A percentile compares a stretch with the other conserved stretches of the same genome.
Evolutionary conservation across 2,888 invertebrate genomes (phyloP).

Genomic region (Seira sanloemensis): DNA sequence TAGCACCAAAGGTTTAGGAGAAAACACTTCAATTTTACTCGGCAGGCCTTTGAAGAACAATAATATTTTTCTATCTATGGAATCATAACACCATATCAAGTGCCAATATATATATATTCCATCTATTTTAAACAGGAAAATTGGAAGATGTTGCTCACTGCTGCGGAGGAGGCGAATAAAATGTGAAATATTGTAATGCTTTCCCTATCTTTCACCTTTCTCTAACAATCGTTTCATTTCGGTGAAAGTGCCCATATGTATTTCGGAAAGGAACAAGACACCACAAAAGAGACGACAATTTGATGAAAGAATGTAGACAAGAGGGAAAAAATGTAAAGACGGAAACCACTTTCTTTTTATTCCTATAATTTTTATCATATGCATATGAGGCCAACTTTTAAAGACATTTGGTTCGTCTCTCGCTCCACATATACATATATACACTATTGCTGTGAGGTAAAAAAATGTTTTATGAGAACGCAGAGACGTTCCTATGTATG

Average conservation of each 20-base stretch:
- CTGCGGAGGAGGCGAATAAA: neutral
- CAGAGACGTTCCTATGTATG: neutral
- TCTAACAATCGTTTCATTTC: neutral
- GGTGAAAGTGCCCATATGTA: neutral
- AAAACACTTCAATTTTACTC: conserved; percentile 9
- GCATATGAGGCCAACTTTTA: conserved; percentile 10
- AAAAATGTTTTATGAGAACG: conserved; percentile 37
- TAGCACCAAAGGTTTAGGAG: too few species aligned
- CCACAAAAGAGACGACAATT: neutral
- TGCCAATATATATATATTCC: neutral
- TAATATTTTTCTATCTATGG: neutral
- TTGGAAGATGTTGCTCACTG: neutral
- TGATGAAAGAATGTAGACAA: conserved; percentile 9
- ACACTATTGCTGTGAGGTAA: conserved; percentile 46
- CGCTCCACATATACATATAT: too few species aligned
- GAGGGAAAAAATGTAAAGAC: conserved; percentile 13
- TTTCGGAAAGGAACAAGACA: neutral
- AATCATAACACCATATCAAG: conserved; percentile 7
- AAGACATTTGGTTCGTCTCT: neutral
- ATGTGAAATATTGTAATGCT: conserved; percentile 14
- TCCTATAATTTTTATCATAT: conserved; percentile 13
- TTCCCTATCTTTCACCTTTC: neutral
- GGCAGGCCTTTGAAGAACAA: neutral
- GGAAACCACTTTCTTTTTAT: conserved; percentile 16
- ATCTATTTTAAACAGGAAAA: neutral